Base-by-base conservation (phyloP, 2,797 vertebrate genomes). In the Erethizon dorsatum region DNA sequence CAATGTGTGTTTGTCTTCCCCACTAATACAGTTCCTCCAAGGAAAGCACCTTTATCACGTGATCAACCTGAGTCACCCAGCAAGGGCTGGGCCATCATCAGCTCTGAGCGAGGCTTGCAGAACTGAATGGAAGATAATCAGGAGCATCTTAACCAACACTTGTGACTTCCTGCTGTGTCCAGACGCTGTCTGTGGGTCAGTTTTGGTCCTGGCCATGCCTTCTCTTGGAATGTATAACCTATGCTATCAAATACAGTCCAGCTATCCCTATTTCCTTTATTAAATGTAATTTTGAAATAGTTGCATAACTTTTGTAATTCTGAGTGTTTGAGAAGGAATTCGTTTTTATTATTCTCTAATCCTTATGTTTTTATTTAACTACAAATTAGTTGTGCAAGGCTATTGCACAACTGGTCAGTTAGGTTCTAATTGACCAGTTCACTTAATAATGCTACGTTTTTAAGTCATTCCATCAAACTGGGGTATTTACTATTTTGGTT, bases 281-380 rank as follows among this genome's bases (percentile, higher is more conserved):
- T 83, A 87, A 92, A 78, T 79, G 37, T 50, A 77, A 90, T 90
- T 87, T 71, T 71, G 45, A 77, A 75, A 22, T 78, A 47, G 31
- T 65, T 52, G 86, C 56, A 22, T 83, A 65, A 73, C 17, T 83
- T 82, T 79, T 52, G 15, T 22, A 61, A 69, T 63, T 63, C 17
- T 69, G 56, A 85, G 37, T 82, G 47, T 92, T 94, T 15, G 5
- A 92, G 63, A 78, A 69, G 13, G 20, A 79, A 63, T 56, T 63
- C 8, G 22, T 78, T 86, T 33, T 86, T 83, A 37, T 65, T 59
- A 65, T 52, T 47, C 37, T 77, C 47, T 33, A 77, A 26, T 4
- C 12, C 18, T 77, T 91, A 15, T 37, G 37, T 83, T 91, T 94
- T 88, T 37, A 61, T 94, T 22, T 47, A 83, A 71, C 33, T 71